Conservation (phyloP, 2,888 invertebrate genomes). For the Odontothrips loti region DNA sequence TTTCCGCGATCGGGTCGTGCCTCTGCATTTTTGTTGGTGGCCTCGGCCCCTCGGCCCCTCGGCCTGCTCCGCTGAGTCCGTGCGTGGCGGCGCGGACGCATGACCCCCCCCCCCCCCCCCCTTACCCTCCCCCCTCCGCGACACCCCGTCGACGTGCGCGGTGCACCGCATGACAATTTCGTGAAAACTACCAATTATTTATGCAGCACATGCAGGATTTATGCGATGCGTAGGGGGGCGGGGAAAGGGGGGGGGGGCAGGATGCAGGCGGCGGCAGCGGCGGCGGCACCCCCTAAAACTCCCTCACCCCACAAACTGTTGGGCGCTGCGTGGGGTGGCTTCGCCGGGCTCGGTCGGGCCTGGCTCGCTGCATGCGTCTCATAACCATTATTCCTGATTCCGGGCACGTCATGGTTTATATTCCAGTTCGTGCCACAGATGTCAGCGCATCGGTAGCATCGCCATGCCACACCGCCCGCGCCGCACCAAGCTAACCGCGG, state of each 20-base stretch:
- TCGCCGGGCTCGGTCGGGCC: neutral
- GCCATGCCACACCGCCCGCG: neutral
- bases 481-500: neutral
- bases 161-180: conserved; percentile 9
- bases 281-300: neutral
- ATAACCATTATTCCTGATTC: conserved; percentile 23
- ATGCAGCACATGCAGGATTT: conserved; percentile 1
- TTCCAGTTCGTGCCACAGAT: conserved; percentile 13
- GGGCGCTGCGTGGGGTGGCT: too few species aligned
- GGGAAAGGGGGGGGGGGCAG: neutral
- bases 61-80: too few species aligned
- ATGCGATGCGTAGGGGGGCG: neutral
- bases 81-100: too few species aligned
- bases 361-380: neutral
- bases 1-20: too few species aligned
- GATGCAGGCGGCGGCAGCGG: neutral
- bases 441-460: neutral
- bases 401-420: conserved; percentile 17
- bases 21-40: too few species aligned
- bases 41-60: too few species aligned
- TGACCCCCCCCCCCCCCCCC: too few species aligned
- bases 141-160: neutral
- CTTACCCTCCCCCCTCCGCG: neutral
- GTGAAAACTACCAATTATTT: conserved; percentile 18
- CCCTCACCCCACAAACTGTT: too few species aligned